phyloP scores from a whole-genome alignment of 2,888 invertebrate genomes.

The Euproctis similis region DNA sequence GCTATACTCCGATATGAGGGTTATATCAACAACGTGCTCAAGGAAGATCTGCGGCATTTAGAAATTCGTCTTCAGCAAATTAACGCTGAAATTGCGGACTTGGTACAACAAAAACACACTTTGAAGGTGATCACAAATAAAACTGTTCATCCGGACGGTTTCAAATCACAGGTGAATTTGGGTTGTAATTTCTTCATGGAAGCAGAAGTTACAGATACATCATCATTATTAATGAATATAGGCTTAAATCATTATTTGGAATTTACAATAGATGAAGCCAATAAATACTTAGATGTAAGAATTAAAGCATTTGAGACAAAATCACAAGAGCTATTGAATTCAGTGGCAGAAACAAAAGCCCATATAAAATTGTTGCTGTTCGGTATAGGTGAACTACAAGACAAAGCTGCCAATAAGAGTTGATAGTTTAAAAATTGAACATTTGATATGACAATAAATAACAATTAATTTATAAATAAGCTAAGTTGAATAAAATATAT shows the following conservation, averaged over 20 bases:
- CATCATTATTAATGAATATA: conserved; percentile 81
- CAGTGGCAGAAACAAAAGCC: conserved; percentile 82
- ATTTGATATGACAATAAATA: too few relatives aligned
- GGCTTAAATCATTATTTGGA: conserved; percentile 86
- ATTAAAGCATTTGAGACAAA: conserved; percentile 78
- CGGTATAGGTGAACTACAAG: conserved; percentile 78
- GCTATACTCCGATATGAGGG: conserved; percentile 75
- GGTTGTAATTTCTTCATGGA: conserved; percentile 91
- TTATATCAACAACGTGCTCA: conserved; percentile 86
- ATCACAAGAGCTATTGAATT: conserved; percentile 77
- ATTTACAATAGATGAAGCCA: conserved; percentile 81
- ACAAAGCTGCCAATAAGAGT: conserved; percentile 19
- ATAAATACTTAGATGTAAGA: conserved; percentile 81
- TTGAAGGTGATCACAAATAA: conserved; percentile 79
- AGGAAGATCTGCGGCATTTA: conserved; percentile 79
- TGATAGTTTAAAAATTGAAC: too few relatives aligned
- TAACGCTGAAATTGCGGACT: conserved; percentile 82
- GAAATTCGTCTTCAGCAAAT: conserved; percentile 77
- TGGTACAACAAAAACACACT: conserved; percentile 82
- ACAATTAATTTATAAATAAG: too few relatives aligned
- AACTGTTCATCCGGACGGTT: conserved; percentile 60
- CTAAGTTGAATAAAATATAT: too few relatives aligned
- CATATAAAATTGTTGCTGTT: conserved; percentile 86
- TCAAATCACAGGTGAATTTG: conserved; percentile 79
- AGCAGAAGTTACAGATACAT: conserved; percentile 80